Base-by-base conservation (phyloP, 2,888 invertebrate species). In the Hedychridium roseum region DNA sequence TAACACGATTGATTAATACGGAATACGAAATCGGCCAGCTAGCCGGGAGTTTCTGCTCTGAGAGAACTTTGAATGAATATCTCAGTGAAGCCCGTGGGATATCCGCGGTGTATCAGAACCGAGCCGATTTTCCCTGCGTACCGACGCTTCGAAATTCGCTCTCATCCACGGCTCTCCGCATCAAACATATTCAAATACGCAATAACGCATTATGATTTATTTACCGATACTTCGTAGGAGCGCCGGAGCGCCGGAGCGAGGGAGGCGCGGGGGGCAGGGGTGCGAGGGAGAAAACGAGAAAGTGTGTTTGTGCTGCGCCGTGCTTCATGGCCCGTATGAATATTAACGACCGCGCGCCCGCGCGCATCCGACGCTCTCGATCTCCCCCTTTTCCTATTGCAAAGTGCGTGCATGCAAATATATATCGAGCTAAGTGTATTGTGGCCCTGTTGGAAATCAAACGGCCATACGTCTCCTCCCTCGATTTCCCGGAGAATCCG, bases 131-230 rank as follows among this genome's bases (percentile, higher is more conserved):
- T n/a, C n/a, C n/a, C n/a, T n/a, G n/a, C n/a, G n/a, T n/a, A n/a
- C n/a, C n/a, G n/a, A n/a, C 18, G 18, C n/a, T 18, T 35, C 20
- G 11, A 20, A 6, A 3, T 4, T 2, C 3, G n/a, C 27, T 7
- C 9, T 28, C 27, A 17, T 53, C 48, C 53, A 47, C 44, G 34
- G 50, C 48, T 55, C 42, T 43, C 44, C 49, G 60, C 58, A 64
- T 68, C 70, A 68, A 73, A 73, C 68, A 62, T 68, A 71, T 73
- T 73, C 70, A 73, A 71, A 73, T 73, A 64, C 57, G 64, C 71
- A 66, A 73, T 69, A 66, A 66, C 57, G 60, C 52, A 67, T 64
- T 65, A 73, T 74, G 68, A 74, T 74, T 73, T 73, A 73, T 74
- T 71, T 70, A 68, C 68, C 64, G 65, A 73, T 73, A 70, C 68